Evolutionary conservation across 2,113 vertebrate species (phyloP), one percentile per base, ranked within the genome.

Genomic region (Hippolais icterina): DNA sequence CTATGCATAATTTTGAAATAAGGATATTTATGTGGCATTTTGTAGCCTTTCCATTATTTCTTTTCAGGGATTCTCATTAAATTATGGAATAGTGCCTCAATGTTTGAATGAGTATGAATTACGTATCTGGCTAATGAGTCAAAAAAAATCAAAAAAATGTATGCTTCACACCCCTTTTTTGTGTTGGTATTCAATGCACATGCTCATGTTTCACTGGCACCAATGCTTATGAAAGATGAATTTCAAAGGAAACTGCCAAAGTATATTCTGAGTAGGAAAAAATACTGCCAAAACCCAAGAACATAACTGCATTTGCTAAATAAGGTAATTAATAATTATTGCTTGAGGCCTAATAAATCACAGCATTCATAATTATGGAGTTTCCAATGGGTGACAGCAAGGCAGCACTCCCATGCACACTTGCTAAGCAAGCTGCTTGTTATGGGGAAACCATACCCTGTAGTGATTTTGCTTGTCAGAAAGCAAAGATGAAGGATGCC

Each of bases 321-420:
- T 94, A 95, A 94, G 76, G 76, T 89, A 88, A 89, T 94, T 91
- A 90, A 92, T 91, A 90, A 80, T 97, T 94, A 90, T 75, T 95
- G 76, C 54, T 87, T 59, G 82, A 81, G 54, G 72, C 78, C 88
- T 89, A 87, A 94, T 90, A 92, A 96, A 93, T 97, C 46, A 53
- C 39, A 78, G 47, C 42, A 27, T 86, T 72, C 41, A 7, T 71
- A 93, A 90, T 63, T 83, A 16, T 33, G 50, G 49, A 39, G 56
- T 91, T 90, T 90, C 78, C 47, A 53, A 4, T 59, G 64, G 68
- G 50, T 80, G 82, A 54, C 56, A 57, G 79, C 25, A 71, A 89
- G 50, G 41, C 59, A 85, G 25, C 28, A 7, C 23, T 88, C 71
- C 57, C 49, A n/a, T 87, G 57, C 65, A 46, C 59, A 14, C 63